Conservation (phyloP, 2,888 invertebrate species). For the Argyresthia albistria region DNA sequence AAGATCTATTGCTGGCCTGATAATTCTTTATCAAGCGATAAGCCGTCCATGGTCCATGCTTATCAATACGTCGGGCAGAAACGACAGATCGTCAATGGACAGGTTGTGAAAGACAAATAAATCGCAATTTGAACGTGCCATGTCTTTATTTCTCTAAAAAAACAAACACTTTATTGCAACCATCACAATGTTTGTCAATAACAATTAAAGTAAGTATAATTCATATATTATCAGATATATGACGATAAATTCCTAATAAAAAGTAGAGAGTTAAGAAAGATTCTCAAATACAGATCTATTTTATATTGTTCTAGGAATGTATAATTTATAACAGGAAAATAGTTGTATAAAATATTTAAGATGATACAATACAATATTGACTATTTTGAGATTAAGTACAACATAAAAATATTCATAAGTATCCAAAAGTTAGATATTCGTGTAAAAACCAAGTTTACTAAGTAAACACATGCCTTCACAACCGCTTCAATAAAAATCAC, state of each 20-base stretch:
- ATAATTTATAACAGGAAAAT: slow-evolving; percentile 9
- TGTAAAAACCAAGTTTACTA: no score
- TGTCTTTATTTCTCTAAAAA: slow-evolving; percentile 51
- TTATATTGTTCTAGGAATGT: slow-evolving; percentile 42
- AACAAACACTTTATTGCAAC: slow-evolving; percentile 40
- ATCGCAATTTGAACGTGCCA: slow-evolving; percentile 28
- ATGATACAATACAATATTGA: no score
- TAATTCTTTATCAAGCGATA: neutral
- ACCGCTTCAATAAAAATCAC: no score
- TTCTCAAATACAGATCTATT: slow-evolving; percentile 31
- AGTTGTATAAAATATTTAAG: no score
- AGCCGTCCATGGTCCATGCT: neutral
- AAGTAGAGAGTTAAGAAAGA: slow-evolving; percentile 16
- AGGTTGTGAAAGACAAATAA: neutral
- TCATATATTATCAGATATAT: neutral
- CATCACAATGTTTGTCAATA: slow-evolving; percentile 30
- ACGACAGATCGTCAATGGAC: neutral
- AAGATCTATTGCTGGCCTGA: neutral
- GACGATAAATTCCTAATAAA: slow-evolving; percentile 8
- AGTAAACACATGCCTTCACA: no score
- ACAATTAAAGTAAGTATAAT: slow-evolving; percentile 11
- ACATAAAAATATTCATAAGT: no score
- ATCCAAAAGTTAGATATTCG: no score
- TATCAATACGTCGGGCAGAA: neutral
- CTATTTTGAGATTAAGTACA: no score